Base-by-base conservation (phyloP, 2,888 invertebrate species). In the Habrosyne pyritoides region DNA sequence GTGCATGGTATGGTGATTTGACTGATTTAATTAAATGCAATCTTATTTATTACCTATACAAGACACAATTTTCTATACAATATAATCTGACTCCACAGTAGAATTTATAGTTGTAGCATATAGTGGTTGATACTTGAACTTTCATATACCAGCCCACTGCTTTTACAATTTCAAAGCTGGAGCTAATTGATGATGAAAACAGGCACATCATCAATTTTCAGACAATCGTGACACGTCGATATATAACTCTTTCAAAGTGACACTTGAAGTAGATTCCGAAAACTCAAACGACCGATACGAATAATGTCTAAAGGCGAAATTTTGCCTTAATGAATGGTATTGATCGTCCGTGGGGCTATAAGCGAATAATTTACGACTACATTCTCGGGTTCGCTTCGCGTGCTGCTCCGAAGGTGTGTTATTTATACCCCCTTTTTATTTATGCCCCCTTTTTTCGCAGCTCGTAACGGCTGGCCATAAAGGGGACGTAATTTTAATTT, bases 391-490 rank as follows among this genome's bases (percentile, higher is more conserved):
- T 79, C 80, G 76, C 83, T 77, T 84, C 83, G 91, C 89, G 89
- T 91, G 89, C 83, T 82, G 73, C 73, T 79, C 78, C 75, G 81
- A 85, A 91, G 91, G 91, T 91, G 92, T 91, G 91, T 92, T 90
- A 90, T 91, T 92, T 91, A 92, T 91, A 86, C 83, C 87, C 88
- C 86, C 86, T 85, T 89, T 91, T 90, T 89, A 87, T 89, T 89
- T 90, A 91, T 90, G 83, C 86, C 86, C 90, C 91, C 91, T 92
- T 92, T 92, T 92, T 92, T 92, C 91, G 92, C 92, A 92, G 92
- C 91, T 92, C 92, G 91, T 92, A 92, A 92, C 91, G 83, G 86
- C 83, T 72, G 75, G 87, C 77, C 73, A 84, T 92, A 91, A 92
- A 91, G 85, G 89, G 90, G 90, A 91, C 89, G 86, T 89, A 84